These are phyloP conservation scores for Nansenia antarctica DNA, from an alignment of 2,113 vertebrate species.

Conservation along the genomic window DNA sequence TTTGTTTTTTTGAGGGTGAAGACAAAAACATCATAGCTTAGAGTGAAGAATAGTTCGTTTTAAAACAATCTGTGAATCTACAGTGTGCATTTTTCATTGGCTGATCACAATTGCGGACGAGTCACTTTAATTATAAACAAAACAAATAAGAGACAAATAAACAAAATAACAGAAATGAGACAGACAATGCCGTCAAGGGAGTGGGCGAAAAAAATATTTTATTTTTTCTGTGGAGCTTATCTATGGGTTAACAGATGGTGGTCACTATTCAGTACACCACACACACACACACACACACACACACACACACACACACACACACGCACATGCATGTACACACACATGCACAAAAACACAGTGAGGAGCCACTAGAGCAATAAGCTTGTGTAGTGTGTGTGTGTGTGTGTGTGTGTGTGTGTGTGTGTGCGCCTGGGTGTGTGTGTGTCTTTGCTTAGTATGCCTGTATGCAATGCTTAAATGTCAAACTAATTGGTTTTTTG, in stretches of 20 bases:
- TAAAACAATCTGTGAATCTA: no score
- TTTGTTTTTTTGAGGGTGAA: constrained; percentile 23
- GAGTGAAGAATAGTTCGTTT: no score
- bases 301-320: no score
- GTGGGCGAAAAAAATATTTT: background rate
- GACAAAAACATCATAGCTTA: constrained; percentile 24
- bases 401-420: background rate
- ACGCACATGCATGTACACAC: no score
- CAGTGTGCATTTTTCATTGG: background rate
- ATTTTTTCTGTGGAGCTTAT: background rate
- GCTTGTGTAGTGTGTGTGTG: no score
- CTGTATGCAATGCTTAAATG: background rate
- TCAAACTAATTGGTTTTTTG: background rate
- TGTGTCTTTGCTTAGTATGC: background rate
- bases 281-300: background rate
- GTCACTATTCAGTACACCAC: background rate
- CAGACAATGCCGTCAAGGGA: background rate
- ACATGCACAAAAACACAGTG: no score
- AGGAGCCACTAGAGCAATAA: no score
- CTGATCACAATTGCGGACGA: background rate
- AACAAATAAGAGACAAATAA: background rate
- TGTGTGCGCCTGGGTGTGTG: background rate
- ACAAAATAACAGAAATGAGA: background rate
- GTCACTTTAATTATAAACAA: background rate
- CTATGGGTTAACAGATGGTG: background rate